These are phyloP conservation scores for Coptodon rendalli DNA, from an alignment of 2,113 vertebrate species.

Conservation along the genomic window DNA sequence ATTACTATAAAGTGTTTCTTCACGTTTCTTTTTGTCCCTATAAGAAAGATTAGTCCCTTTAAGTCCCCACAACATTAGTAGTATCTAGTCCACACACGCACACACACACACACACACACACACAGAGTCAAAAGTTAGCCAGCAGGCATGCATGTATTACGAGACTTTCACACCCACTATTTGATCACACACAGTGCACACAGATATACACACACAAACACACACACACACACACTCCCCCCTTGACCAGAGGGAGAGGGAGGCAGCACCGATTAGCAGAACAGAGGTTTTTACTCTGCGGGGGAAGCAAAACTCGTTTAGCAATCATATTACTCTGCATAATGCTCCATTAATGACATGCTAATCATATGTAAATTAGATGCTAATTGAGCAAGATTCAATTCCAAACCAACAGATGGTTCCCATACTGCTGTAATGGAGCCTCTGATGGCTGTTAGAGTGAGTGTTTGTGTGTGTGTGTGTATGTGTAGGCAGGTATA, in stretches of 20 bases:
- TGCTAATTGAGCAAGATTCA: constrained; percentile 53
- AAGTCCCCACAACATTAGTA: neutral
- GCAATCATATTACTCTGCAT: constrained; percentile 48
- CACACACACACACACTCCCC: neutral
- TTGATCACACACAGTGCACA: neutral
- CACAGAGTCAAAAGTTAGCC: neutral
- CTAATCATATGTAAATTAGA: constrained; percentile 47
- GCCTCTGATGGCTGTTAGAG: constrained; percentile 5
- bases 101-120: neutral
- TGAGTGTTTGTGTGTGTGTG: neutral
- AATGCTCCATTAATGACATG: constrained; percentile 44
- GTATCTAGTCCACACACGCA: neutral
- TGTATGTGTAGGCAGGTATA: neutral
- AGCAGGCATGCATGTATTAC: neutral
- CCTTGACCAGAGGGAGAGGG: neutral
- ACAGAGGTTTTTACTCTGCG: constrained; percentile 40
- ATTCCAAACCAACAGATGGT: constrained; percentile 54
- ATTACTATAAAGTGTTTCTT: neutral
- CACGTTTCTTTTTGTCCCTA: neutral
- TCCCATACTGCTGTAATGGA: constrained; percentile 36
- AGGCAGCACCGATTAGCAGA: constrained; percentile 33
- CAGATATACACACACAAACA: neutral
- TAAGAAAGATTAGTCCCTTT: neutral
- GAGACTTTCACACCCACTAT: neutral
- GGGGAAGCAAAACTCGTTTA: constrained; percentile 37